Evolutionary conservation across 1,140 invertebrate species (phyloP).

Genomic region (Alviniconcha marisindica): DNA sequence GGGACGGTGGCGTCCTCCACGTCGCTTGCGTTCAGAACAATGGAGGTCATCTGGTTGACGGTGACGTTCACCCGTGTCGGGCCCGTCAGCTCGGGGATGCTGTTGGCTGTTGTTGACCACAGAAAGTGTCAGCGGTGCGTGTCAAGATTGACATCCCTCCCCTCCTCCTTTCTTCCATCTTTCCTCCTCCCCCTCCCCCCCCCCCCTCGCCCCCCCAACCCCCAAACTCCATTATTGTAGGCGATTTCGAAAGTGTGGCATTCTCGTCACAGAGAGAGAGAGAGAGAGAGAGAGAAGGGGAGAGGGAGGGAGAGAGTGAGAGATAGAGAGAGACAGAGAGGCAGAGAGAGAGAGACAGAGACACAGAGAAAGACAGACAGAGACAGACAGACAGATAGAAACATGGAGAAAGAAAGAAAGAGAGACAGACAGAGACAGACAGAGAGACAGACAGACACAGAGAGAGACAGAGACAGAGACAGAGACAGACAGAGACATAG

Average conservation of each 20-base stretch:
- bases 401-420: not conserved
- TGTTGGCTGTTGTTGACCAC: slow-evolving; percentile 25
- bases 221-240: not conserved
- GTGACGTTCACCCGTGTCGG: slow-evolving; percentile 23
- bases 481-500: slow-evolving; percentile 1
- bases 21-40: slow-evolving; percentile 8
- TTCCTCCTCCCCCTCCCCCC: too few species aligned
- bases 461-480: slow-evolving; percentile 8
- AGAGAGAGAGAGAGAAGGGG: too few species aligned
- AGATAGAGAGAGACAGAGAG: not conserved
- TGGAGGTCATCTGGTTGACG: not conserved
- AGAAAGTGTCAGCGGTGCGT: too few species aligned
- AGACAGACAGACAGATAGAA: not conserved
- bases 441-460: not conserved
- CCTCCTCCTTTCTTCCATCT: too few species aligned
- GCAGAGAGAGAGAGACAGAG: too few species aligned
- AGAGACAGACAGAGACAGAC: not conserved
- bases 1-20: slow-evolving; percentile 3
- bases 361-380: not conserved
- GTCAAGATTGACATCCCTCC: too few species aligned
- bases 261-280: too few species aligned
- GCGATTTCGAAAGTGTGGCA: not conserved
- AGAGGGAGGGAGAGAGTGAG: too few species aligned
- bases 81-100: slow-evolving; percentile 24
- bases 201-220: not conserved